Evolutionary conservation across 2,888 invertebrate genomes (phyloP), one percentile per base, ranked within the genome.

Genomic region (Timema podura): DNA sequence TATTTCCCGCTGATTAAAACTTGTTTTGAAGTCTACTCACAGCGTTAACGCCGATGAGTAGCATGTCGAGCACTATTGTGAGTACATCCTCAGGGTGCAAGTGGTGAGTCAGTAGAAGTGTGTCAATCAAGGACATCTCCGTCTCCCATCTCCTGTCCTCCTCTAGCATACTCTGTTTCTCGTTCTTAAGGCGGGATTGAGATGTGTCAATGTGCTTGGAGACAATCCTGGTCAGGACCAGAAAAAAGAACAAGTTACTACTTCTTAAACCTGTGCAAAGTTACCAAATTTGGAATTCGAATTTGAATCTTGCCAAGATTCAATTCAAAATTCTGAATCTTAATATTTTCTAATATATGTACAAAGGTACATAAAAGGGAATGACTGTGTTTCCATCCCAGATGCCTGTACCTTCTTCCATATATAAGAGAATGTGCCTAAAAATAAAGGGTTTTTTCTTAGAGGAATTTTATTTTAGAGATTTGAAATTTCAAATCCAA

Each of bases 21-120:
- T 9, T 30, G 6, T 8, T 10, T 51, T 30, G 49, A 67, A 11
- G 16, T 67, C n/a, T 47, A 74, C 77, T 79, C 79, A 87, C 87
- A 75, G 89, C 86, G 76, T 88, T 88, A 0, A 88, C 86, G 70
- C 89, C 89, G 75, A 89, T 84, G 7, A 89, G 79, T 61, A 88
- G 81, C 85, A 88, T 86, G 76, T 89, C 89, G 82, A 89, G 84
- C 64, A 89, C 76, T 2, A 88, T 79, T 0, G 88, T 89, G 48
- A 87, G 82, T 65, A 88, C 82, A 74, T 89, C 89, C 75, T 89
- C 88, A 0, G 85, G 80, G 66, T 80, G 81, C 79, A 88, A 82
- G 69, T 83, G 82, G 64, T 87, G 84, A 59, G 83, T 83, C 30
- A 84, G 74, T n/a, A 89, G 77, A 76, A 89, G 82, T 57, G 82